These are phyloP conservation scores for Diarsia mendica DNA, from an alignment of 2,888 invertebrate species.

Conservation along the genomic window DNA sequence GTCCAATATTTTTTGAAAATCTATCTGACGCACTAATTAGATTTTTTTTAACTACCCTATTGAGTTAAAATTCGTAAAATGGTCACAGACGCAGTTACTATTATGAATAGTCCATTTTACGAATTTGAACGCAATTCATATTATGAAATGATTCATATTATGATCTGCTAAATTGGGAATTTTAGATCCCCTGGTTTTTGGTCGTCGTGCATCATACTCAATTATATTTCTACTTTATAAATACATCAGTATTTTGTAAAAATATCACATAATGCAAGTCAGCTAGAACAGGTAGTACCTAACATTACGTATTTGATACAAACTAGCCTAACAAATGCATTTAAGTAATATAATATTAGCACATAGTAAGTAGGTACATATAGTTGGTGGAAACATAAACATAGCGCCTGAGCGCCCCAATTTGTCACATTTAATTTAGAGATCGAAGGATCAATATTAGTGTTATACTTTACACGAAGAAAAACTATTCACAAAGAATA, in stretches of 20 bases:
- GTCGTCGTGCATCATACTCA: no score
- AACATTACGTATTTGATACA: not conserved
- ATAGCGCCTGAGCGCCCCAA: not conserved
- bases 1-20: no score
- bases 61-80: no score
- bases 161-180: no score
- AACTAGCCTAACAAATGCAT: not conserved
- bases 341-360: not conserved
- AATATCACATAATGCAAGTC: constrained; percentile 3
- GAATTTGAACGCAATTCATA: no score
- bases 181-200: no score
- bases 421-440: not conserved
- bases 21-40: no score
- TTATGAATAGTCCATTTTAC: no score
- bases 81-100: no score
- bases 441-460: not conserved
- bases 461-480: not conserved
- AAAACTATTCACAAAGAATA: not conserved
- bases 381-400: not conserved
- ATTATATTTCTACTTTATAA: not conserved
- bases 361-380: no score
- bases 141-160: no score
- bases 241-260: not conserved
- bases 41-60: no score
- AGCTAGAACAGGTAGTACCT: not conserved